Percentiles rank a stretch among this genome's conserved stretches.
These are phyloP conservation scores for Bradypus variegatus DNA, from an alignment of 2,797 vertebrate species.

Conservation along the genomic window DNA sequence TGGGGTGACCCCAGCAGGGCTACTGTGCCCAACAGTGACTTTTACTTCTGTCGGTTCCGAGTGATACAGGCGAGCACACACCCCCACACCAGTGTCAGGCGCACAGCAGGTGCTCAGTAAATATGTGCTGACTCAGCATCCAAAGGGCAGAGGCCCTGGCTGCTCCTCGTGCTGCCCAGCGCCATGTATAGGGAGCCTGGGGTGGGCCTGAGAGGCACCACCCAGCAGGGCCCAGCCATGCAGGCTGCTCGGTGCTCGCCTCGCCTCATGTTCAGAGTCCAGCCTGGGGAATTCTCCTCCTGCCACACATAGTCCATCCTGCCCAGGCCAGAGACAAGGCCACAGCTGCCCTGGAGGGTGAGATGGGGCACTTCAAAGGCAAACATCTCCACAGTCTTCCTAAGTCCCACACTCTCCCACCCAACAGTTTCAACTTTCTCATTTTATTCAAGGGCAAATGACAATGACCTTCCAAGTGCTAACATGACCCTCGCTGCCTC, in stretches of 20 bases:
- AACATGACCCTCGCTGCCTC: not conserved
- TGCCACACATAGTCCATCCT: not conserved
- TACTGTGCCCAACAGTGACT: not conserved
- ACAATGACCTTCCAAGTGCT: not conserved
- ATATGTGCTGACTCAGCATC: not conserved
- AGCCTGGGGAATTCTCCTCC: not conserved
- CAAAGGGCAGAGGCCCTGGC: not conserved
- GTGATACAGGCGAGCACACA: not conserved
- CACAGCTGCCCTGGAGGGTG: not conserved
- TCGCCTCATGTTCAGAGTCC: not conserved
- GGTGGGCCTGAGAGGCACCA: too few species aligned
- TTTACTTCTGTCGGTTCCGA: not conserved
- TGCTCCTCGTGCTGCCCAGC: not conserved
- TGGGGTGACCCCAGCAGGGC: too few species aligned
- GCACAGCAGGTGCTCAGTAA: not conserved
- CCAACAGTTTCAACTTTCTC: not conserved
- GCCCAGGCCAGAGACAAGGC: not conserved
- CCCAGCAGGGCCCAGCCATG: not conserved
- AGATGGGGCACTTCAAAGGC: not conserved
- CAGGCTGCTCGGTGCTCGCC: too few species aligned
- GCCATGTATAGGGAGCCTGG: not conserved
- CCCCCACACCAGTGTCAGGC: not conserved
- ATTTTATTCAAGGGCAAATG: not conserved
- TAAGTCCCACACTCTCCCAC: not conserved
- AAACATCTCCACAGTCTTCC: not conserved